These are phyloP conservation scores for Hypolimnas misippus DNA, from an alignment of 2,888 invertebrate species.

Conservation along the genomic window DNA sequence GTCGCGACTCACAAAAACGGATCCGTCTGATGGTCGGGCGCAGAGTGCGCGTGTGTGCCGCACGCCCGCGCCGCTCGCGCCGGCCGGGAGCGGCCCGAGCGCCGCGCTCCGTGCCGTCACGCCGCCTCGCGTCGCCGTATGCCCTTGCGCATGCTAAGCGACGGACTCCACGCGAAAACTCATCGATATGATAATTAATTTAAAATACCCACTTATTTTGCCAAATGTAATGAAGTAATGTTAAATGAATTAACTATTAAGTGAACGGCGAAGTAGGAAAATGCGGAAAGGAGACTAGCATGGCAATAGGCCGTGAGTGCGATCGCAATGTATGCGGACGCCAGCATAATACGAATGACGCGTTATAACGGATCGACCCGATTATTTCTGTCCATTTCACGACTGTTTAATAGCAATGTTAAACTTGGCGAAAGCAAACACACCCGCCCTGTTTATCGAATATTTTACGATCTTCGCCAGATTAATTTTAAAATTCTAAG, in stretches of 20 bases:
- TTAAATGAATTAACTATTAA: slow-evolving; percentile 65
- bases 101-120: slow-evolving; percentile 39
- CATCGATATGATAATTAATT: slow-evolving; percentile 55
- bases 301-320: slow-evolving; percentile 66
- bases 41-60: slow-evolving; percentile 53
- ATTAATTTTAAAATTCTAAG: slow-evolving; percentile 80
- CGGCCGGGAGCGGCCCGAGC: slow-evolving; percentile 31
- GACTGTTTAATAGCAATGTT: slow-evolving; percentile 84
- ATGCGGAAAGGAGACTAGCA: slow-evolving; percentile 62
- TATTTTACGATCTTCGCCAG: slow-evolving; percentile 80
- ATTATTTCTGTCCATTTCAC: slow-evolving; percentile 84
- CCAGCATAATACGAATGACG: slow-evolving; percentile 79
- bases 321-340: slow-evolving; percentile 64
- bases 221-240: slow-evolving; percentile 56
- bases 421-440: slow-evolving; percentile 82
- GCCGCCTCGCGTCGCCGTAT: slow-evolving; percentile 32
- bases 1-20: slow-evolving; percentile 77
- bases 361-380: slow-evolving; percentile 81
- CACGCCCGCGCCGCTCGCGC: slow-evolving; percentile 31
- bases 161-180: slow-evolving; percentile 39
- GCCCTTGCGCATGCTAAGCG: slow-evolving; percentile 47
- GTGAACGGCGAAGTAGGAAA: slow-evolving; percentile 69
- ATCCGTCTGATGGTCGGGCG: slow-evolving; percentile 64
- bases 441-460: slow-evolving; percentile 81
- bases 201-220: slow-evolving; percentile 52